Evolutionary conservation across 1,140 invertebrate genomes (phyloP), one percentile per base, ranked within the genome.

Genomic region (Tyrophagus putrescentiae): DNA sequence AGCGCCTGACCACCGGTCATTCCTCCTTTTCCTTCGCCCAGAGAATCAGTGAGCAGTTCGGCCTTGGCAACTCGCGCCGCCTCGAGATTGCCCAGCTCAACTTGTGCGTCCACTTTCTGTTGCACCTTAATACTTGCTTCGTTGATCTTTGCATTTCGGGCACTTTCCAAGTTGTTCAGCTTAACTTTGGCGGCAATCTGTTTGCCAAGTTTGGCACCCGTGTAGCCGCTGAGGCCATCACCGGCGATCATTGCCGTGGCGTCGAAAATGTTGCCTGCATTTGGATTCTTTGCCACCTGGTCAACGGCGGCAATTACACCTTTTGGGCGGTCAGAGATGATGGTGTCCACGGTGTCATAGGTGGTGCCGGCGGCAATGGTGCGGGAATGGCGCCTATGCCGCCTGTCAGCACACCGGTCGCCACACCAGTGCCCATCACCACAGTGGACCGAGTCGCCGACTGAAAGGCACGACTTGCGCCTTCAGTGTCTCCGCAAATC

Each of bases 381-480:
- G 7, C 52, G 5, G 52, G 7, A 54, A 54, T 31, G 5, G 52
- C 52, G 21, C 6, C 52, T 16, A 54, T 9, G 7, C 7, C 7
- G 18, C 52, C 52, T n/a, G n/a, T 31, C 21, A 18, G 6, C 5
- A 54, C 6, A 7, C 7, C 7, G 5, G 7, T 33, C 5, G 7
- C 7, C 21, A 52, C 31, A 16, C 61, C 61, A 7, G 45, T 48
- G 16, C 27, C 63, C 1, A 50, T 9, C 27, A 64, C 63, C 3
- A 13, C 63, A 28, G 61, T 28, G 11, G 61, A 28, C 25, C 65
- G 33, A n/a, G 63, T 60, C 13, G 65, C 48, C n/a, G 28, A 27
- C 33, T 65, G 62, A 44, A 66, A 57, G 18, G 60, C 65, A 31
- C 63, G 53, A 28, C 66, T 41, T 16, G 62, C 65, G 13, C 65